Evolutionary conservation across 1,140 invertebrate genomes (phyloP), one percentile per base, ranked within the genome.

Genomic region (Cepaea nemoralis): DNA sequence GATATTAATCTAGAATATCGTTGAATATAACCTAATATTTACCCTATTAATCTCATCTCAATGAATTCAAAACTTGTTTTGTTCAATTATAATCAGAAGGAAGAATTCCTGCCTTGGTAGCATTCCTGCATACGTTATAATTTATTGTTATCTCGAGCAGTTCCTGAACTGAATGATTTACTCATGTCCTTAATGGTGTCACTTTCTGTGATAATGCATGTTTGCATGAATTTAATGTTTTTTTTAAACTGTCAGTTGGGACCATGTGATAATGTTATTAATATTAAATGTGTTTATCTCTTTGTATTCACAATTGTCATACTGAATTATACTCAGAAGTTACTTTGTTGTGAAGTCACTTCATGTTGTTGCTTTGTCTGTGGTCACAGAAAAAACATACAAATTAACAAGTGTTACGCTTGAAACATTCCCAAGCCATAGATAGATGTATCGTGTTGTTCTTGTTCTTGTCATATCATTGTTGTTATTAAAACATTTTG

Each of bases 231-330:
- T 31, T 63, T 63, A 10, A 48, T 48, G n/a, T n/a, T n/a, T n/a
- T n/a, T 55, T 63, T 16, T 63, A 31, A 6, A 63, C 10, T 63
- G 10, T 63, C 2, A 63, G n/a, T 63, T 63, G 27, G 59, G 27
- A 63, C n/a, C 59, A 63, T 63, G 59, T 63, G 59, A 63, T 63
- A 63, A 31, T 63, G 59, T 63, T 6, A 63, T 63, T 63, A 19
- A 63, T 63, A 31, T 63, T 31, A 31, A 31, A 31, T 63, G 14
- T 5, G 33, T 24, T 55, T 6, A 55, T 63, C 33, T 27, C 10
- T 27, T 63, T 31, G 27, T 63, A 31, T 63, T 31, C 10, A 63
- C 10, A 1, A 27, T 12, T 16, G 33, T 45, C 42, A n/a, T 63
- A 10, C 33, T 63, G 59, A 22, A 31, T 31, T 63, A 16, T 63